Evolutionary conservation across 2,113 vertebrate species (phyloP).

Genomic region (Neotoma lepida): DNA sequence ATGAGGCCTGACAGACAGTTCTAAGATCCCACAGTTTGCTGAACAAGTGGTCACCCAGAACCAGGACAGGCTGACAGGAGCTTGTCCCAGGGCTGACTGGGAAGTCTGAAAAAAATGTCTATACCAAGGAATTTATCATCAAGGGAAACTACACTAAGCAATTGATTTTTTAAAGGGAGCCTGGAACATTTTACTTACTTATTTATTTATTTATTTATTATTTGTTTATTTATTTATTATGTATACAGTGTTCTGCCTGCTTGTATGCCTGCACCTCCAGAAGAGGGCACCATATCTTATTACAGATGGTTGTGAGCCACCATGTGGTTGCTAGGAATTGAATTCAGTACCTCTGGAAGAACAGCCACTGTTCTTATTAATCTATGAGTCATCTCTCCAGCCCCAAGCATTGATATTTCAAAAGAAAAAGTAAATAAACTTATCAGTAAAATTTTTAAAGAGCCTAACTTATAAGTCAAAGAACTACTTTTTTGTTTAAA

Average conservation of each 20-base stretch:
- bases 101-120: not conserved
- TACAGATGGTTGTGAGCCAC: not conserved
- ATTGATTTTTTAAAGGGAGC: not conserved
- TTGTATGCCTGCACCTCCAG: not conserved
- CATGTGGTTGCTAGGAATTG: not conserved
- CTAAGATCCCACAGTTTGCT: not conserved
- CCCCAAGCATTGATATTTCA: not conserved
- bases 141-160: not conserved
- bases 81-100: not conserved
- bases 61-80: not conserved
- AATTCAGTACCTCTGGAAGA: not conserved
- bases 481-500: not conserved
- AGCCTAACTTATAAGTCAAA: not conserved
- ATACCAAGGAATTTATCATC: not conserved
- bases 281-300: not conserved
- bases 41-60: not conserved
- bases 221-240: not conserved
- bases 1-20: not conserved
- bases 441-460: not conserved
- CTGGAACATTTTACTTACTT: not conserved
- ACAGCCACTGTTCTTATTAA: not conserved
- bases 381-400: not conserved
- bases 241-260: not conserved
- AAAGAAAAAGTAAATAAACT: not conserved
- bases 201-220: no score